A percentile compares a stretch with the other conserved stretches of the same genome.
Evolutionary conservation across 2,888 invertebrate species (phyloP).

Genomic region (Myopa testacea): DNA sequence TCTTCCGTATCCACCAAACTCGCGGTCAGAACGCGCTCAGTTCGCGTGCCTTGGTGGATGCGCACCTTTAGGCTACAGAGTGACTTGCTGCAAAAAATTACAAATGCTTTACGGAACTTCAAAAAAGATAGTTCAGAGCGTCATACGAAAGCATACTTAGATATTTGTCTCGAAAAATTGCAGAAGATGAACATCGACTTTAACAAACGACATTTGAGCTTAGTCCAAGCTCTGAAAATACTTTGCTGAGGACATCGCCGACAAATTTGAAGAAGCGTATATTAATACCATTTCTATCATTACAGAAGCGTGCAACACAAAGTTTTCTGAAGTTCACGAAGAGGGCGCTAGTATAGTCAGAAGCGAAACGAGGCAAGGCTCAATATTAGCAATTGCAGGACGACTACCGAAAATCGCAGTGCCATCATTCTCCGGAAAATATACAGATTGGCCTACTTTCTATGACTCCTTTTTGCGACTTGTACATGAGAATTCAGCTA

Average conservation of each 20-base stretch:
- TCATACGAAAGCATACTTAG: background rate
- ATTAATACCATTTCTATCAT: background rate
- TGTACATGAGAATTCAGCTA: no score
- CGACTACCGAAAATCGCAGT: background rate
- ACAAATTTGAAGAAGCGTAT: background rate
- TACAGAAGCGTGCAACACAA: background rate
- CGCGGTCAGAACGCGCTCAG: no score
- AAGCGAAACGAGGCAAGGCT: background rate
- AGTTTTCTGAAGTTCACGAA: background rate
- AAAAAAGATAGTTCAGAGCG: background rate
- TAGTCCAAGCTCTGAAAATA: background rate
- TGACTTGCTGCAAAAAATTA: no score
- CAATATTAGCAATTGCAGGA: background rate
- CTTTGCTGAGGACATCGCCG: background rate
- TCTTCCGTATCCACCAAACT: no score
- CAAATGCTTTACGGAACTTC: no score
- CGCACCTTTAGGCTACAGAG: no score
- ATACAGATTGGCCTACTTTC: no score
- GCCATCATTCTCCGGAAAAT: slow-evolving; percentile 5
- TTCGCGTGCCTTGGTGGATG: no score
- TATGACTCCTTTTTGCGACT: no score
- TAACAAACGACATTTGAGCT: background rate
- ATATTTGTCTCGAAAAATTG: background rate
- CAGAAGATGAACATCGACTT: background rate
- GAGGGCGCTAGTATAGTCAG: no score